Conservation (phyloP, 37 sponge, comb jelly and placozoan genomes). For the Chondrosia reniformis region DNA sequence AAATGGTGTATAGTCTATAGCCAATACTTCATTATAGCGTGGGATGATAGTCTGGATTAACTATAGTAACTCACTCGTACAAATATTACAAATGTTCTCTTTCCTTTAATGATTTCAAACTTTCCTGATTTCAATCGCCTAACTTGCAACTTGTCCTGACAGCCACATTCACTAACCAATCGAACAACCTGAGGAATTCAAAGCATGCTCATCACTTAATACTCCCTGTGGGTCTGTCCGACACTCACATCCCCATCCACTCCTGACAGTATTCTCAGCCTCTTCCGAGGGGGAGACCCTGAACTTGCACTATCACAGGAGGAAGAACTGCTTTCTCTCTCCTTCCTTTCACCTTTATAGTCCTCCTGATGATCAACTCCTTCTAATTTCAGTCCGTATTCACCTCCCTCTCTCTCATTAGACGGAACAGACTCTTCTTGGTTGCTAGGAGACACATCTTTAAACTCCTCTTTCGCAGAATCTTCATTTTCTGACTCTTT, state of each 20-base stretch:
- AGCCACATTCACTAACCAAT: constrained; percentile 45
- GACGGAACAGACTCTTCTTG: too few relatives aligned
- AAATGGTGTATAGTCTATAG: too few relatives aligned
- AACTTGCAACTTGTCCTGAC: constrained; percentile 47
- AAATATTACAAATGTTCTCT: constrained; percentile 39
- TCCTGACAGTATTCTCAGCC: background rate
- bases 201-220: background rate
- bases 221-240: background rate
- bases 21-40: too few relatives aligned
- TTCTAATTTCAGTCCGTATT: too few relatives aligned
- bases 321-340: too few relatives aligned
- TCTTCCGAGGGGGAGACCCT: constrained; percentile 16
- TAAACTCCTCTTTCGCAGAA: background rate
- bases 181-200: constrained; percentile 38
- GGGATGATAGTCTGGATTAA: too few relatives aligned
- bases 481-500: background rate
- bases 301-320: too few relatives aligned
- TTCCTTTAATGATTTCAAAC: constrained; percentile 40
- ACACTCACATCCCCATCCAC: constrained; percentile 1
- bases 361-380: too few relatives aligned
- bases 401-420: too few relatives aligned
- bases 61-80: constrained; percentile 44
- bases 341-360: too few relatives aligned
- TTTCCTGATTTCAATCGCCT: constrained; percentile 42
- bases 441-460: background rate